Conservation (phyloP, 2,113 vertebrate species). For the Petromus typicus region DNA sequence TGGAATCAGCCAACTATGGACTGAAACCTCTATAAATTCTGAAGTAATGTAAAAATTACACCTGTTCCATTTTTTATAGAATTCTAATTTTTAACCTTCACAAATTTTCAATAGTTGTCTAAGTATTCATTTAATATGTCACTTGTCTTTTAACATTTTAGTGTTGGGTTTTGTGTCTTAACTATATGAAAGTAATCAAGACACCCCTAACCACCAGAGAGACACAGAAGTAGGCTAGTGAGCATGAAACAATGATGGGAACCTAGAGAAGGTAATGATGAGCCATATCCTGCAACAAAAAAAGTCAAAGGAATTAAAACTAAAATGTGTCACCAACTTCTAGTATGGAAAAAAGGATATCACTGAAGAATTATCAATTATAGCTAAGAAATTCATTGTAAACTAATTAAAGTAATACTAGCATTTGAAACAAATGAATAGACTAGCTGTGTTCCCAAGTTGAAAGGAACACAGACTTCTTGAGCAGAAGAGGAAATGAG, state of each 20-base stretch:
- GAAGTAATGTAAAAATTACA: neutral
- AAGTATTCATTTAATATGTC: neutral
- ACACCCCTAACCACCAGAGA: neutral
- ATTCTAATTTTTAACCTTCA: neutral
- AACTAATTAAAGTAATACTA: neutral
- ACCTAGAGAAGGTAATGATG: neutral
- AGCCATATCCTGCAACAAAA: neutral
- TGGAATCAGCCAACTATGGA: neutral
- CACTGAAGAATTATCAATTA: neutral
- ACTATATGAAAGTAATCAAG: neutral
- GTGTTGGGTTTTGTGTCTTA: neutral
- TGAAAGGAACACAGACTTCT: neutral
- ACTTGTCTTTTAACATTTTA: neutral
- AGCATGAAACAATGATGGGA: neutral
- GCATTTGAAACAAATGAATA: neutral
- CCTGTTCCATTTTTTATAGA: neutral
- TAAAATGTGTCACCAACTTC: neutral
- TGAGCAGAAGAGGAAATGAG: neutral
- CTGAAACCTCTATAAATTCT: neutral
- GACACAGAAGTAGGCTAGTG: neutral
- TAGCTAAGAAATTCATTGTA: neutral
- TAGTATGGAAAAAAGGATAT: neutral
- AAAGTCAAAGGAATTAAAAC: neutral
- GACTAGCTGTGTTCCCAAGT: neutral
- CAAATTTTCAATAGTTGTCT: neutral